These are phyloP conservation scores for Anarhynchus alexandrinus DNA, from an alignment of 2,113 vertebrate species.

Conservation along the genomic window DNA sequence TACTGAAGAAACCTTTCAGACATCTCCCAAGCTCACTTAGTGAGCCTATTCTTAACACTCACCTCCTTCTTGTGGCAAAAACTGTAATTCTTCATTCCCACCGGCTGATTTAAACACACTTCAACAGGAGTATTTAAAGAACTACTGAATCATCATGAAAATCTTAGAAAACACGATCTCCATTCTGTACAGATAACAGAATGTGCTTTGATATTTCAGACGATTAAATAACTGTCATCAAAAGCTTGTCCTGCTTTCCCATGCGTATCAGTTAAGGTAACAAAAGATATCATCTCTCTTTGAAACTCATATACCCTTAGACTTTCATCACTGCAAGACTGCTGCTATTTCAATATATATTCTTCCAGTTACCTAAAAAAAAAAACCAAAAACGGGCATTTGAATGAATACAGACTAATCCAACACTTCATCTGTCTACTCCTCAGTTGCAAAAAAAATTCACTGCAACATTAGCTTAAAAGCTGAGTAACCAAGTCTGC, in stretches of 20 bases:
- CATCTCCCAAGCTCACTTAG: neutral
- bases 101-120: neutral
- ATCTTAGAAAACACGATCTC: neutral
- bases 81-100: neutral
- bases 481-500: neutral
- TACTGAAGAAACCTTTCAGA: neutral
- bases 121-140: neutral
- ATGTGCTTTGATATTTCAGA: conserved; percentile 39
- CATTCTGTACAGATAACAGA: neutral
- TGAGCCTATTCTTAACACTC: neutral
- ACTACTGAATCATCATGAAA: neutral
- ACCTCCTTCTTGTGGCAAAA: neutral
- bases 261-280: neutral
- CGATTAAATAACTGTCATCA: neutral
- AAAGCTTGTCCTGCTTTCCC: conserved; percentile 48
- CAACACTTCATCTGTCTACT: neutral
- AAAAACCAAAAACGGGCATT: neutral
- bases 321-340: neutral
- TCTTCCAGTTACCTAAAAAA: neutral
- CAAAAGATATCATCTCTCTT: conserved; percentile 23
- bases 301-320: neutral
- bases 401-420: neutral
- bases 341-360: neutral
- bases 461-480: neutral
- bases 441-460: neutral